Evolutionary conservation across 1,140 invertebrate genomes (phyloP), one percentile per base, ranked within the genome.

Genomic region (Panagrolaimus sp.): DNA sequence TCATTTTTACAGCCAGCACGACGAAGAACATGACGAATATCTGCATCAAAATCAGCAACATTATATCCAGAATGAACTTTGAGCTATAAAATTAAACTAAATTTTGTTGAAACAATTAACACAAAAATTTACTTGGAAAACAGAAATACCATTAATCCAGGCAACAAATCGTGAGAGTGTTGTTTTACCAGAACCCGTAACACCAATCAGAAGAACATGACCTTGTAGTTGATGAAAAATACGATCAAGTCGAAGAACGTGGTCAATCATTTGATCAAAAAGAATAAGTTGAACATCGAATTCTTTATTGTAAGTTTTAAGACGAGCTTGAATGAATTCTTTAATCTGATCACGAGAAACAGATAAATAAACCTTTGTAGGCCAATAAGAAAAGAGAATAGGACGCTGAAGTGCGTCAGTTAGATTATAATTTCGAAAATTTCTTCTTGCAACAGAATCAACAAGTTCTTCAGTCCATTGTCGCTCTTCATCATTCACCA

Each of bases 271-370:
- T 86, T 99, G 95, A 84, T 99, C 94, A 84, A 98, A 99, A 1
- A 99, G 86, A 38, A 99, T 96, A 4, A 99, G 86, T 0, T 92
- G 94, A 5, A 99, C 96, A 85, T 99, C 96, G 42, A 99, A 84
- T 83, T 99, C 96, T 87, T 99, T 96, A 86, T 99, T 96, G 81
- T 98, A 98, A n/a, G 95, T 90, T 88, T 95, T 97, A 0, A 99
- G 87, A 71, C 96, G 88, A 57, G 96, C 96, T 80, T 93, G 91
- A 23, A 96, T 93, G 83, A 98, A 98, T 82, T 98, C 92, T 27
- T 94, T 86, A 5, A 99, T 86, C 82, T 95, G 91, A 83, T 98
- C 92, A 77, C 93, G 88, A 68, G 94, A 91, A 1, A 99, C 95
- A 0, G 96, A 94, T 44, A 95, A 87, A 80, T 99, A 99, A 84